Conservation (phyloP, 2,888 invertebrate genomes). For the Ephialtes manifestator region DNA sequence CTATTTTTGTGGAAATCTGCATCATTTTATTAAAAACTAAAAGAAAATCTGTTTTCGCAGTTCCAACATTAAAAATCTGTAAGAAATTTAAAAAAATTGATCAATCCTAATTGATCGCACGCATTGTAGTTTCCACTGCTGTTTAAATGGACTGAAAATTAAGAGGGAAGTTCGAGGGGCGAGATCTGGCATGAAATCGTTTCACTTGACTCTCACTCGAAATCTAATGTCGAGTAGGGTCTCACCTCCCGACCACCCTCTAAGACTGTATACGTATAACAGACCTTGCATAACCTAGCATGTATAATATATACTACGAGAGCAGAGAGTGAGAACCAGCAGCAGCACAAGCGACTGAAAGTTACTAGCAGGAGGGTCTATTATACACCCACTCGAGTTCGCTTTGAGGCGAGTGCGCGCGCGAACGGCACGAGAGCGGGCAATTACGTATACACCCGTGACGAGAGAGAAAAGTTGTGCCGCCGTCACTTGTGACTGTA, state of each 20-base stretch:
- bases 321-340: constrained; percentile 39
- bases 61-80: too few relatives aligned
- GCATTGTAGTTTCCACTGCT: not conserved
- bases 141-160: constrained; percentile 11
- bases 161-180: constrained; percentile 17
- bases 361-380: constrained; percentile 66
- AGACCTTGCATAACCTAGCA: constrained; percentile 23
- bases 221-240: constrained; percentile 15
- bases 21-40: too few relatives aligned
- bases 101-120: too few relatives aligned
- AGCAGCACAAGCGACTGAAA: constrained; percentile 57
- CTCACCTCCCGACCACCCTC: not conserved
- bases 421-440: constrained; percentile 60
- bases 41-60: too few relatives aligned
- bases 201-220: constrained; percentile 13
- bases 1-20: too few relatives aligned
- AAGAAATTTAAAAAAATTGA: too few relatives aligned
- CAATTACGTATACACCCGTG: constrained; percentile 64
- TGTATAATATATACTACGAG: not conserved
- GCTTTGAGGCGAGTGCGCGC: constrained; percentile 64
- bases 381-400: constrained; percentile 66
- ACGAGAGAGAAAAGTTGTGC: constrained; percentile 61
- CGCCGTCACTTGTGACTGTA: constrained; percentile 39
- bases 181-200: constrained; percentile 13
- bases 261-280: not conserved